Conservation (phyloP, 2,797 vertebrate species). For the Parambassis ranga region DNA sequence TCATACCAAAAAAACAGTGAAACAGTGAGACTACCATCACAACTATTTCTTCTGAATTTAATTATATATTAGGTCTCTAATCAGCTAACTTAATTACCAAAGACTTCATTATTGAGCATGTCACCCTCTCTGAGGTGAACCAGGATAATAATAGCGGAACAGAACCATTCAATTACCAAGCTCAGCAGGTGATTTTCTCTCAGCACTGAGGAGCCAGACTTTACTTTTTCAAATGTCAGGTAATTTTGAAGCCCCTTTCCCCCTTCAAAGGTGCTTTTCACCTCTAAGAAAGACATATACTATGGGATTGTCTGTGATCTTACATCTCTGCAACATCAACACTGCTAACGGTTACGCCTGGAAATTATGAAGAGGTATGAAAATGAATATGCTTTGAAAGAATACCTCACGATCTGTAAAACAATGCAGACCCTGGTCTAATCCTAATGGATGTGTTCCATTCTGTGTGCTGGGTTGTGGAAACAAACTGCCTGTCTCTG, state of each 20-base stretch:
- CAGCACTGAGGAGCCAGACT: constrained; percentile 31
- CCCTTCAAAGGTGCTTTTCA: constrained; percentile 18
- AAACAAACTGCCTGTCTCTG: constrained; percentile 56
- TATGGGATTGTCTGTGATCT: neutral
- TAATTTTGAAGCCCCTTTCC: constrained; percentile 18
- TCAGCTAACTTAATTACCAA: constrained; percentile 67
- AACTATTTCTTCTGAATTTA: constrained; percentile 50
- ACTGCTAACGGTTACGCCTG: constrained; percentile 5
- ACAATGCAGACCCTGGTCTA: constrained; percentile 23
- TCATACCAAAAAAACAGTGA: constrained; percentile 4
- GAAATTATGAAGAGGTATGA: constrained; percentile 10
- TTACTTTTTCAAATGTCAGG: constrained; percentile 41
- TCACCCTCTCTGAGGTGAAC: constrained; percentile 53
- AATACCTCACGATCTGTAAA: constrained; percentile 31
- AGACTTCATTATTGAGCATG: constrained; percentile 62
- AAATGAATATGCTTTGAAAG: constrained; percentile 41
- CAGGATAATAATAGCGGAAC: constrained; percentile 63
- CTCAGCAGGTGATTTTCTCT: constrained; percentile 58
- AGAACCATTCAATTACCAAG: constrained; percentile 52
- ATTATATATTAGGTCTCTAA: constrained; percentile 64
- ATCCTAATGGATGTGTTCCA: constrained; percentile 56
- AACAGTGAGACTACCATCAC: constrained; percentile 27
- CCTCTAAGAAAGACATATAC: neutral
- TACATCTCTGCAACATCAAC: constrained; percentile 19
- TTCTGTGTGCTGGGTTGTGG: constrained; percentile 42